Conservation (phyloP, 2,113 vertebrate genomes). For the Dicerorhinus sumatrensis region DNA sequence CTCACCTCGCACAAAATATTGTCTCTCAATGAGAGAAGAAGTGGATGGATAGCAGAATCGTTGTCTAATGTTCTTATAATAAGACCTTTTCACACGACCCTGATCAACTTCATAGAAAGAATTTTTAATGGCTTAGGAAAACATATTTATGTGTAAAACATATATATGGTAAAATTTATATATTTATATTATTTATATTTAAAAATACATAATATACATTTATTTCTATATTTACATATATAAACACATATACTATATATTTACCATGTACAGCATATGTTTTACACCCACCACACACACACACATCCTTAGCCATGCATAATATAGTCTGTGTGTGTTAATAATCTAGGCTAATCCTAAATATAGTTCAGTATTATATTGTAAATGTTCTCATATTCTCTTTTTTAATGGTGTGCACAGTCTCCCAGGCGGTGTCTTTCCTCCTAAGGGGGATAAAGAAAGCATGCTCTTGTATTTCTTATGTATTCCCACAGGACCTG, state of each 20-base stretch:
- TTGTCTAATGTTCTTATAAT: neutral
- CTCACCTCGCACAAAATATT: fast-evolving
- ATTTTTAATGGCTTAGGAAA: neutral
- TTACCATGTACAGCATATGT: neutral
- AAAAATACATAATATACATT: neutral
- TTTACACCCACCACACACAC: neutral
- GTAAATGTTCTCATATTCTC: too few species aligned
- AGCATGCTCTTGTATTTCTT: fast-evolving
- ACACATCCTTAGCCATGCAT: neutral
- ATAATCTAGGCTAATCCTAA: neutral
- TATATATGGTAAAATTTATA: fast-evolving
- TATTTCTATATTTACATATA: neutral
- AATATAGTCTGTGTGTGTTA: neutral
- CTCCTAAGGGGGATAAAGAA: fast-evolving
- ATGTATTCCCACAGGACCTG: fast-evolving
- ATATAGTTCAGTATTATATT: fast-evolving
- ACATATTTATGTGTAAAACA: fast-evolving
- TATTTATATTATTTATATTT: neutral
- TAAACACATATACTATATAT: neutral
- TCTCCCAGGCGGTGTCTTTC: fast-evolving
- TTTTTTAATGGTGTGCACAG: fast-evolving
- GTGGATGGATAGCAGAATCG: too few species aligned
- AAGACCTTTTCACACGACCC: neutral
- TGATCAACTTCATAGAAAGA: too few species aligned
- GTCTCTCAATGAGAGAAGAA: neutral